These are phyloP conservation scores for Litoditis marina DNA, from an alignment of 2,888 invertebrate genomes.

Conservation along the genomic window DNA sequence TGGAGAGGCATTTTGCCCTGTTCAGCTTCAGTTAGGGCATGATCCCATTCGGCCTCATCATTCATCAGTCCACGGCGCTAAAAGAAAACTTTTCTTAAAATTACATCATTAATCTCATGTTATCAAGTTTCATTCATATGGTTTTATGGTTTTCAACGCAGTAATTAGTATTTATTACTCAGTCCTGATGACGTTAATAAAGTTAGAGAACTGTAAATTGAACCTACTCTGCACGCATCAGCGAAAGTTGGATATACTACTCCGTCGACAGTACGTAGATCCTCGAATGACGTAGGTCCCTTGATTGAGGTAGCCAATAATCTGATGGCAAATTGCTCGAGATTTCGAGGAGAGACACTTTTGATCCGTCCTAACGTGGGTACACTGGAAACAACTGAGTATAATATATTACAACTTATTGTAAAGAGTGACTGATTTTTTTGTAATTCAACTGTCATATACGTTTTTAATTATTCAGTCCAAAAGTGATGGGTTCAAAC, in stretches of 20 bases:
- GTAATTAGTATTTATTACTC: too few relatives aligned
- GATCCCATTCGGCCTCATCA: constrained; percentile 16
- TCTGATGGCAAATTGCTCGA: constrained; percentile 15
- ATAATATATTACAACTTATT: not conserved
- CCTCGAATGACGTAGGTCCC: constrained; percentile 6
- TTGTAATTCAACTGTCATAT: too few relatives aligned
- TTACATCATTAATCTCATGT: too few relatives aligned
- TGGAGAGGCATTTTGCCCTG: not conserved
- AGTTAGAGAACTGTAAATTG: too few relatives aligned
- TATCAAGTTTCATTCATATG: too few relatives aligned
- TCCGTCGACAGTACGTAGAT: constrained; percentile 6
- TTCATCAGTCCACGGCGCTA: constrained; percentile 13
- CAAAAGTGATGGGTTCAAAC: too few relatives aligned
- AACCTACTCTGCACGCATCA: constrained; percentile 2
- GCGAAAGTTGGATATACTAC: constrained; percentile 4
- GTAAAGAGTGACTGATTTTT: too few relatives aligned
- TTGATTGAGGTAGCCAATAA: not conserved
- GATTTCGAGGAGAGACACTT: constrained; percentile 14
- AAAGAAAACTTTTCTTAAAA: too few relatives aligned
- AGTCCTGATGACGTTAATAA: too few relatives aligned
- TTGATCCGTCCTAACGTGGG: constrained; percentile 1
- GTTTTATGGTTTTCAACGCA: too few relatives aligned
- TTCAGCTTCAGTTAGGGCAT: constrained; percentile 2
- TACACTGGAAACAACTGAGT: not conserved
- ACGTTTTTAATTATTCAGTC: too few relatives aligned